phyloP scores from a whole-genome alignment of 2,797 vertebrate species.

The Brachyrhaphis roseni region DNA sequence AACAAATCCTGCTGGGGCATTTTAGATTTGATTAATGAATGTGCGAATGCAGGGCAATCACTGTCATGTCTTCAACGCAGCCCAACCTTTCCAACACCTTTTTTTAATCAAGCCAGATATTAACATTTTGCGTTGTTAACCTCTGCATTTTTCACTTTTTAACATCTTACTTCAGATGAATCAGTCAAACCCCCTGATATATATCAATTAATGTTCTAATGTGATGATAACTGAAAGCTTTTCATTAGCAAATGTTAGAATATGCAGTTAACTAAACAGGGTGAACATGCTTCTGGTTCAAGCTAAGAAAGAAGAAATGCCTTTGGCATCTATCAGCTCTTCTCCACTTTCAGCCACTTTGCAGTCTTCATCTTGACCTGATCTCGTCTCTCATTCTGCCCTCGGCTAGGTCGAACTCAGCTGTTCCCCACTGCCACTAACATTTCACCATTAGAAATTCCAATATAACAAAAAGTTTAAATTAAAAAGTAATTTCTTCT shows the following conservation, averaged over 20 bases:
- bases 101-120: conserved; percentile 8
- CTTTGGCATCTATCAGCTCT: conserved; percentile 77
- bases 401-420: conserved; percentile 60
- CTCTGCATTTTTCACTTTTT: neutral
- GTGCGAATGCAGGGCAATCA: conserved; percentile 26
- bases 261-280: conserved; percentile 56
- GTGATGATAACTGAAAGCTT: neutral
- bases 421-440: conserved; percentile 58
- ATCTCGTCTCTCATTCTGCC: conserved; percentile 53
- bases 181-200: neutral
- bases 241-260: conserved; percentile 26
- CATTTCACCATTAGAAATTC: conserved; percentile 20
- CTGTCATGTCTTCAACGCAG: conserved; percentile 53
- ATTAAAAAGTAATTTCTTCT: neutral
- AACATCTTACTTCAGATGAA: neutral
- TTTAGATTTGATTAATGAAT: conserved; percentile 55
- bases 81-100: conserved; percentile 25
- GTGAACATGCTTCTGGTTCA: conserved; percentile 58
- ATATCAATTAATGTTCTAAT: conserved; percentile 4
- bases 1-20: conserved; percentile 57
- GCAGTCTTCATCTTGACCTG: conserved; percentile 77
- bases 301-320: conserved; percentile 73
- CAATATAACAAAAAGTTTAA: neutral
- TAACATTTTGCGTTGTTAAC: neutral
- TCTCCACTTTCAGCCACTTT: conserved; percentile 84